Evolutionary conservation across 1,140 invertebrate genomes (phyloP).

Genomic region (Macrostomum lignano): DNA sequence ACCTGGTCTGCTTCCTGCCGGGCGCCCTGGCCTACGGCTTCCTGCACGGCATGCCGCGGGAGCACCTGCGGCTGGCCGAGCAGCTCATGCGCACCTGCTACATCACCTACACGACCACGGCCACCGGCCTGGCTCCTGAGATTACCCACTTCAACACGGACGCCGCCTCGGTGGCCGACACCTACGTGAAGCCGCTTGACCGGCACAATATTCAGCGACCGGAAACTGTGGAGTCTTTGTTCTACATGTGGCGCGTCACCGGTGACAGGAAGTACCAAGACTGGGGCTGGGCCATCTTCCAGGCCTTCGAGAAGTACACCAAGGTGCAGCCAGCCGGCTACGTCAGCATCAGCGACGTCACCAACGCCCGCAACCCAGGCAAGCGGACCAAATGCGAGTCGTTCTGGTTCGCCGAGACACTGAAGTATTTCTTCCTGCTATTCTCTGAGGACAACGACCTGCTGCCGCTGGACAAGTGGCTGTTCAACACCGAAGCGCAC

Average conservation of each 20-base stretch:
- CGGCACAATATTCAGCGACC: conserved; percentile 34
- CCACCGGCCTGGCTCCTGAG: conserved; percentile 75
- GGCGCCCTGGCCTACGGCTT: conserved; percentile 68
- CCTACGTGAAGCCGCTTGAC: background rate
- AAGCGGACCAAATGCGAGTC: conserved; percentile 42
- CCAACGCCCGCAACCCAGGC: conserved; percentile 33
- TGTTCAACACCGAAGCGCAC: conserved; percentile 88
- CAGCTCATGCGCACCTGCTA: conserved; percentile 74
- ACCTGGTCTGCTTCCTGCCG: conserved; percentile 73
- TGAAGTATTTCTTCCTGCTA: conserved; percentile 91
- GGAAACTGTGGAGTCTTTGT: conserved; percentile 87
- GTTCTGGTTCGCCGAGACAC: conserved; percentile 84
- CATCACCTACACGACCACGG: conserved; percentile 54
- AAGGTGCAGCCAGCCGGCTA: conserved; percentile 55
- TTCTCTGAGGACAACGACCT: conserved; percentile 57
- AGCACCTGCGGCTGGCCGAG: conserved; percentile 56
- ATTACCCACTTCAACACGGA: conserved; percentile 74
- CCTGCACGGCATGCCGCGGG: conserved; percentile 46
- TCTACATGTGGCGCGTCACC: conserved; percentile 75
- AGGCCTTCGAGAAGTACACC: conserved; percentile 67
- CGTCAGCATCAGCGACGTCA: conserved; percentile 72
- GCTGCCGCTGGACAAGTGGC: conserved; percentile 66
- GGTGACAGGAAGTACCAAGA: conserved; percentile 81
- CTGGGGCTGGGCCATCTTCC: conserved; percentile 85
- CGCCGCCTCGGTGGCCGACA: conserved; percentile 15